Evolutionary conservation across 2,113 vertebrate species (phyloP), one percentile per base, ranked within the genome.

Genomic region (Onychostruthus taczanowskii): DNA sequence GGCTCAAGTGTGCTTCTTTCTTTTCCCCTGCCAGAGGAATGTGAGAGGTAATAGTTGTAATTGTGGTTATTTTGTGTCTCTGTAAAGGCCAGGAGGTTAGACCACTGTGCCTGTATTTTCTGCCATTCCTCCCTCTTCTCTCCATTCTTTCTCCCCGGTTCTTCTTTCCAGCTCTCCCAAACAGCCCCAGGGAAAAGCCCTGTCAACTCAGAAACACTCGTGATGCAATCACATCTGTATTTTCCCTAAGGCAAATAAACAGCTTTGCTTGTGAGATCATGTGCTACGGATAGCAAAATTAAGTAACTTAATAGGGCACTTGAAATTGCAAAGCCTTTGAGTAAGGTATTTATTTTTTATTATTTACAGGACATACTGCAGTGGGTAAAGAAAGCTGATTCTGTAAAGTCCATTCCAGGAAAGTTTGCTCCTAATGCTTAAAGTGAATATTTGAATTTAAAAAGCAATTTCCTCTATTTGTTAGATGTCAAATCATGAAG

Each of bases 191-290:
- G 86, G 90, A 93, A 95, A 97, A 96, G 77, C 79, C 88, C 96
- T 98, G 97, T 98, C 98, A 98, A 93, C 96, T 97, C 90, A 84
- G 93, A 97, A 97, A 91, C 93, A 92, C 83, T 93, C 62, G 47
- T 92, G 62, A 72, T 97, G 94, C 88, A 97, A 96, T 95, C 90
- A 83, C 86, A 69, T 86, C 87, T 96, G 96, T 97, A 95, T 94
- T 94, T 98, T 97, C 96, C 98, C 95, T 94, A 73, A 90, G 98
- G 98, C 98, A 97, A 97, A 94, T 97, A 98, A 98, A 98, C 98
- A 99, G 97, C 97, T 97, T 96, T 97, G 94, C 97, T 98, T 98
- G 98, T 98, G 98, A 98, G 98, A 98, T 99, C 97, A 97, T 97
- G 97, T 96, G 91, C 95, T 96, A 85, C 72, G 96, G 96, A 97